Evolutionary conservation across 2,797 vertebrate genomes (phyloP).

Genomic region (Chiloscyllium punctatum): DNA sequence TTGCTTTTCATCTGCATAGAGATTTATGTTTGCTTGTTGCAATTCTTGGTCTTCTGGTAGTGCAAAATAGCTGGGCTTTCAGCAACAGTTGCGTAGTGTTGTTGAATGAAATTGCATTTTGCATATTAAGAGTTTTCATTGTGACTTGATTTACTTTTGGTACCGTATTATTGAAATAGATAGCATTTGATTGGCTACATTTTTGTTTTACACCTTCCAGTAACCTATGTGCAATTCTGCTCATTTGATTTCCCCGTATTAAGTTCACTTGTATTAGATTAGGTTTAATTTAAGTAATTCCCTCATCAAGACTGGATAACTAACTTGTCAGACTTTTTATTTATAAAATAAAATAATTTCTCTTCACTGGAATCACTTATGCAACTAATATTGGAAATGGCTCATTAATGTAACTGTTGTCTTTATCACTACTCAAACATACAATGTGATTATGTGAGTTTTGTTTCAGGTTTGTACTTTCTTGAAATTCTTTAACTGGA

Average conservation of each 20-base stretch:
- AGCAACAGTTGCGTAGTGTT: not conserved
- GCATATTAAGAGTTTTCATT: not conserved
- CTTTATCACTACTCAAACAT: not conserved
- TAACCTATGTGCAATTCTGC: not conserved
- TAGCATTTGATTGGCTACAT: not conserved
- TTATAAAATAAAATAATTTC: not conserved
- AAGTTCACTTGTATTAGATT: not conserved
- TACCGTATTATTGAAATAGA: not conserved
- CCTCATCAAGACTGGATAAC: not conserved
- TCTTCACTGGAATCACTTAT: not conserved
- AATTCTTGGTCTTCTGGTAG: not conserved
- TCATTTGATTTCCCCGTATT: not conserved
- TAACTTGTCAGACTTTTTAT: not conserved
- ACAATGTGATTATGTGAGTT: not conserved
- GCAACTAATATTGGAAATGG: not conserved
- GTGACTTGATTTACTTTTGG: not conserved
- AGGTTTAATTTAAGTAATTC: not conserved
- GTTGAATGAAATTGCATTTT: not conserved
- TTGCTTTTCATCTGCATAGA: not conserved
- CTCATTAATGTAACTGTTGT: not conserved
- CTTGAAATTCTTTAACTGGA: not conserved
- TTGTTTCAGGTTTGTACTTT: not conserved
- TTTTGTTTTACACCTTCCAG: not conserved
- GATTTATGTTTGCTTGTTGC: not conserved
- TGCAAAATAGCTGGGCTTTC: not conserved